Evolutionary conservation across 2,113 vertebrate species (phyloP).

Genomic region (Bungarus multicinctus): DNA sequence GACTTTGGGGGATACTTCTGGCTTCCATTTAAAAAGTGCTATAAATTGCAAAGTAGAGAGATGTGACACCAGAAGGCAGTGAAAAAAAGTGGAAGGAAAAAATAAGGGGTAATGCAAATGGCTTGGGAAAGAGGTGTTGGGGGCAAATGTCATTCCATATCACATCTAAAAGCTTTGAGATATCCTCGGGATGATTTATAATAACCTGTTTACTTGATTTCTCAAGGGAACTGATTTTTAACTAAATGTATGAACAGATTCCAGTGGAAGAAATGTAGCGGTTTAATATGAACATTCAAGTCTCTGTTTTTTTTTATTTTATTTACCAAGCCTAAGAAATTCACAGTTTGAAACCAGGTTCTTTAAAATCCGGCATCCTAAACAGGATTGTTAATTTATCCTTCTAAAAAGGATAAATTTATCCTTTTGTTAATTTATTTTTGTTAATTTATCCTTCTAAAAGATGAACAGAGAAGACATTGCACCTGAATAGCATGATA

Average conservation of each 20-base stretch:
- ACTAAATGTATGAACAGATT: neutral
- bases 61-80: neutral
- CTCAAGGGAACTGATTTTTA: neutral
- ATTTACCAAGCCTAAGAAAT: neutral
- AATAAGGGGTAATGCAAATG: neutral
- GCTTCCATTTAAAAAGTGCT: neutral
- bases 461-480: neutral
- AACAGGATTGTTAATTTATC: neutral
- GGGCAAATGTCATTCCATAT: neutral
- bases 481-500: neutral
- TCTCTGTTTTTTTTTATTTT: neutral
- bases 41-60: neutral
- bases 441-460: neutral
- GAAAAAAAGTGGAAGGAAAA: neutral
- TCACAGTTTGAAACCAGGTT: neutral
- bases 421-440: no score
- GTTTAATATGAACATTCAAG: neutral
- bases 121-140: neutral
- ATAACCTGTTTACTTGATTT: neutral
- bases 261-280: neutral
- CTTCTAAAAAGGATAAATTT: no score
- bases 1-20: neutral
- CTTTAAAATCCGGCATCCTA: neutral
- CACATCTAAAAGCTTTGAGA: neutral
- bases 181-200: neutral